Evolutionary conservation across 2,888 invertebrate species (phyloP).

Genomic region (Hyposoter didymator): DNA sequence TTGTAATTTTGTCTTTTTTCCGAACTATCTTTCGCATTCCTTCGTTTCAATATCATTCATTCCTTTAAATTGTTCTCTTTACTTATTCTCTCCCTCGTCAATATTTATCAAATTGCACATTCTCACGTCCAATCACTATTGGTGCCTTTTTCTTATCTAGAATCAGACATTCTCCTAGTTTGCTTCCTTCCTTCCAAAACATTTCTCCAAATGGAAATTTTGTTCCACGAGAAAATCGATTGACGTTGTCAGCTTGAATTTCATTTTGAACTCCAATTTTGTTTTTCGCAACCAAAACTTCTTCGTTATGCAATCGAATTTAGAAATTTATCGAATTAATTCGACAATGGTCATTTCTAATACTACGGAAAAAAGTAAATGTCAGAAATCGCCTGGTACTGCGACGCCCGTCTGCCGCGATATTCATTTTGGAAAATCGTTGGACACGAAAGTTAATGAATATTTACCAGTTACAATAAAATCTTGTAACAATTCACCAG

Average conservation of each 20-base stretch:
- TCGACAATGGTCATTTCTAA: background rate
- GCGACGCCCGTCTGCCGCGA: background rate
- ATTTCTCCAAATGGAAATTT: constrained; percentile 12
- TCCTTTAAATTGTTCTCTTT: constrained; percentile 53
- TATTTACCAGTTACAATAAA: background rate
- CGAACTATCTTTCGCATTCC: constrained; percentile 32
- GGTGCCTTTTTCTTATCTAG: constrained; percentile 23
- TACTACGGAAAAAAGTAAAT: constrained; percentile 12
- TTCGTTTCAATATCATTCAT: constrained; percentile 31
- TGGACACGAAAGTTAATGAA: background rate
- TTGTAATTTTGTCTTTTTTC: constrained; percentile 38
- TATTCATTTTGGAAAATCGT: background rate
- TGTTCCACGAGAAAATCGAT: constrained; percentile 18
- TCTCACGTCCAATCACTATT: constrained; percentile 52
- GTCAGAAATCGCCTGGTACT: background rate
- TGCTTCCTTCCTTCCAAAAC: background rate
- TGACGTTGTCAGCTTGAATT: background rate
- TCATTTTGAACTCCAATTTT: background rate
- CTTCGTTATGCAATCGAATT: background rate
- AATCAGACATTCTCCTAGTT: constrained; percentile 21
- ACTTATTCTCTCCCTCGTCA: constrained; percentile 51
- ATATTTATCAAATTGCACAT: constrained; percentile 64
- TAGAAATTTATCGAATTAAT: background rate
- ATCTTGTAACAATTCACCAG: background rate
- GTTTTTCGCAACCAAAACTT: no score